Base-by-base conservation (phyloP, 2,888 invertebrate genomes). In the Eumacrocentrus americanus region DNA sequence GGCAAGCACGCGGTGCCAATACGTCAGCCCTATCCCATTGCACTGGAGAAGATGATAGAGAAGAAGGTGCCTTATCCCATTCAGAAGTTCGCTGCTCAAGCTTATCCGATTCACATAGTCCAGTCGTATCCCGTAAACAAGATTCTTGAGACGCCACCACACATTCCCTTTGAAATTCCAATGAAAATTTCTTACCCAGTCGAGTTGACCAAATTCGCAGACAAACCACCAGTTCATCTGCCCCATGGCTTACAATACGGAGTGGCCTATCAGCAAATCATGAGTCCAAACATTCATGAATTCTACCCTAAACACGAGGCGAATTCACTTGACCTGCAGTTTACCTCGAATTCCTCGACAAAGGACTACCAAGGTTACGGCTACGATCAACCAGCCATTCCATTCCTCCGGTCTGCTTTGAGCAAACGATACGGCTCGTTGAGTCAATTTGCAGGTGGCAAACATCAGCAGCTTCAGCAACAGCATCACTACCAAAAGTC, bases 1-100 rank as follows among this genome's bases (percentile, higher is more conserved):
- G 88, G 88, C 64, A 87, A 86, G 66, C 84, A 85, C 1, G 83
- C 88, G 60, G 86, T 25, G 6, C 25, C 86, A 0, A 83, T 86
- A 62, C 85, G 86, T 4, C 84, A 86, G 4, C 84, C 85, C 0
- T 81, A 69, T 60, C 65, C 78, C 44, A 57, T 79, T 48, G 69
- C 75, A 50, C 3, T 85, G 0, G 83, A 85, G 46, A 82, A 78
- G 61, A 68, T 78, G 1, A 67, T 82, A 0, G 86, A 86, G 51
- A 84, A 83, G 1, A 82, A 82, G 71, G 81, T 84, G 1, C 84
- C 85, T 0, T 82, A 83, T 51, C 82, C 84, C 5, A 82, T 86
- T 0, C 86, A 87, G 65, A 84, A 83, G 66, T 81, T 86, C 44
- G 67, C 72, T 0, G 70, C 72, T 37, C 71, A 72, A 6, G 65